phyloP scores from a whole-genome alignment of 2,888 invertebrate genomes.

The Tigriopus californicus region DNA sequence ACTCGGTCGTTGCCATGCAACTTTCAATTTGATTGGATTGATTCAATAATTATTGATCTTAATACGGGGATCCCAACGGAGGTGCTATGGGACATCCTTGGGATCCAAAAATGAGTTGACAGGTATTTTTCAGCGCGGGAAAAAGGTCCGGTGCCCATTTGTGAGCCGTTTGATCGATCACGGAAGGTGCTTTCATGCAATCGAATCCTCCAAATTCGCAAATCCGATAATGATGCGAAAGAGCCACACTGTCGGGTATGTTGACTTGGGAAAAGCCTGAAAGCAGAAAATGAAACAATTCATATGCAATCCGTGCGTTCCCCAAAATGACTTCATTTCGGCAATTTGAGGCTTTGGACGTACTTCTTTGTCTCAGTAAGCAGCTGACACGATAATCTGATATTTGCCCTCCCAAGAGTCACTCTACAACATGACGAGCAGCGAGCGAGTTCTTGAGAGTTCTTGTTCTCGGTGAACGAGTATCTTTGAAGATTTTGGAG shows the following conservation, averaged over 20 bases:
- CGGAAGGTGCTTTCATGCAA: constrained; percentile 21
- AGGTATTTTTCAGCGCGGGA: neutral
- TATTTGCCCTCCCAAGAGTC: too few relatives aligned
- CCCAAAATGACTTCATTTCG: too few relatives aligned
- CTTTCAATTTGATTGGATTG: neutral
- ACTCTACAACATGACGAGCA: too few relatives aligned
- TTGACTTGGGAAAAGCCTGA: constrained; percentile 18
- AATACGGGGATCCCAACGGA: constrained; percentile 20
- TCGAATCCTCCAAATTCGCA: constrained; percentile 24
- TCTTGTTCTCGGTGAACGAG: too few relatives aligned
- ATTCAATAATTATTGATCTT: neutral
- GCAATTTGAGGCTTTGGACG: too few relatives aligned
- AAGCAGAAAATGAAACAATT: neutral
- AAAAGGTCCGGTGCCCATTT: neutral
- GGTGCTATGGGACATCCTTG: constrained; percentile 19
- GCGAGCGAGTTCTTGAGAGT: too few relatives aligned
- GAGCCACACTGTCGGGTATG: constrained; percentile 19
- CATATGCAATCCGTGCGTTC: too few relatives aligned
- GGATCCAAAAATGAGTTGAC: constrained; percentile 12
- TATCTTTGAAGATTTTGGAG: too few relatives aligned
- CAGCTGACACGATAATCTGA: too few relatives aligned
- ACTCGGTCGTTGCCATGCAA: too few relatives aligned
- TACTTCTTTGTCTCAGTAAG: too few relatives aligned
- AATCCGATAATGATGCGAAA: constrained; percentile 24
- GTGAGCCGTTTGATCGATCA: neutral